These are phyloP conservation scores for Sepioteuthis lessoniana DNA, from an alignment of 2,888 invertebrate genomes.

Conservation along the genomic window DNA sequence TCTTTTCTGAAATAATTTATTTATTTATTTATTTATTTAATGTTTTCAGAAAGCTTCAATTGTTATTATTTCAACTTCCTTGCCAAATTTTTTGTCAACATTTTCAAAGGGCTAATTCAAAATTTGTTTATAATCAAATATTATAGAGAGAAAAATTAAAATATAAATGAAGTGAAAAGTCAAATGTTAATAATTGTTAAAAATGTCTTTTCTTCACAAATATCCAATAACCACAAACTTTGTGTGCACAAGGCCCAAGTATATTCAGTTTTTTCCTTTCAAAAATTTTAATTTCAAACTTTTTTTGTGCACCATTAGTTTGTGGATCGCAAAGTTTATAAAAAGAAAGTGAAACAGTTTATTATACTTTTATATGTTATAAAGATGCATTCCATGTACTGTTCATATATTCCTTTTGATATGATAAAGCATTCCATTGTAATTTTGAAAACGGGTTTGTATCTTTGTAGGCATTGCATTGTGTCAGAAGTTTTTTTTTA, in stretches of 20 bases:
- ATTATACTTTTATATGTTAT: background rate
- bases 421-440: background rate
- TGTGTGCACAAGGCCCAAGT: slow-evolving; percentile 15
- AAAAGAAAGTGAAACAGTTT: background rate
- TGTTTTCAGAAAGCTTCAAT: too few relatives aligned
- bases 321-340: background rate
- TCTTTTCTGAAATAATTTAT: too few relatives aligned
- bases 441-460: background rate
- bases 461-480: background rate
- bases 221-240: background rate
- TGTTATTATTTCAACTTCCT: too few relatives aligned
- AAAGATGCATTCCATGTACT: background rate
- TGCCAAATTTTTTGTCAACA: too few relatives aligned
- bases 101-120: too few relatives aligned
- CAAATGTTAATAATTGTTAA: background rate
- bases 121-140: too few relatives aligned
- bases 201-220: background rate
- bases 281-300: background rate
- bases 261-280: background rate
- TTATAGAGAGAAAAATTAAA: too few relatives aligned
- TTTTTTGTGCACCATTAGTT: background rate
- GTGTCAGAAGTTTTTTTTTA: background rate
- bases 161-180: too few relatives aligned
- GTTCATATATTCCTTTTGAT: background rate
- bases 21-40: too few relatives aligned